Evolutionary conservation across 1,140 invertebrate species (phyloP), one percentile per base, ranked within the genome.

Genomic region (Steinernema khuongi): DNA sequence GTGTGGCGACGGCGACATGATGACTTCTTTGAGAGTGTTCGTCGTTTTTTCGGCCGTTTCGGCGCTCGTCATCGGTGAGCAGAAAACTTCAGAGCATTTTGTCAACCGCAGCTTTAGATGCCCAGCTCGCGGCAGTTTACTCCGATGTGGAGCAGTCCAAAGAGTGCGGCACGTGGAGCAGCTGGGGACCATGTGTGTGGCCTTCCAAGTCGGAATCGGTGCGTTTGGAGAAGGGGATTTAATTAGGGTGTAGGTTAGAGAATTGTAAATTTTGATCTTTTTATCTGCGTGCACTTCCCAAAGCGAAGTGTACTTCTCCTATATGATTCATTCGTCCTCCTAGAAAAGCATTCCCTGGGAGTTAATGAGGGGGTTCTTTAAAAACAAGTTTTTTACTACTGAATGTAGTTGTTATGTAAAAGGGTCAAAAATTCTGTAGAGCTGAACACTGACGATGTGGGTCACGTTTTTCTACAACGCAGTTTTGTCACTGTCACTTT

Each of bases 91-190:
- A 26, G 4, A 2, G 50, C 4, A 14, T 17, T 14, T 17, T 17
- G 50, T n/a, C 11, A 26, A 60, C 4, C 11, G 22, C 4, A 26
- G 14, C 14, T 60, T 60, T 60, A 60, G 50, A 60, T 22, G 50
- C 72, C 30, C 83, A 84, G 60, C 70, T 84, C 66, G 83, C 83
- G n/a, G 81, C 83, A 30, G 80, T 84, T 41, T 84, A 84, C 31
- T 85, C 83, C 19, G 73, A 82, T 36, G 81, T 83, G 36, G 33
- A 75, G 1, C 50, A 81, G 36, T 76, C 74, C 17, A 32, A 19
- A 11, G 82, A 76, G 41, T 85, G 83, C 43, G 68, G 74, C 66
- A 70, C 76, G 32, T 84, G 83, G 83, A 77, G 75, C 66, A 79
- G 74, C 72, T 83, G 81, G 81, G 82, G 82, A 44, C 67, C 74